Evolutionary conservation across 92 coral and sea anemone genomes (phyloP), one percentile per base, ranked within the genome.

Genomic region (Chrysogorgia sp.): DNA sequence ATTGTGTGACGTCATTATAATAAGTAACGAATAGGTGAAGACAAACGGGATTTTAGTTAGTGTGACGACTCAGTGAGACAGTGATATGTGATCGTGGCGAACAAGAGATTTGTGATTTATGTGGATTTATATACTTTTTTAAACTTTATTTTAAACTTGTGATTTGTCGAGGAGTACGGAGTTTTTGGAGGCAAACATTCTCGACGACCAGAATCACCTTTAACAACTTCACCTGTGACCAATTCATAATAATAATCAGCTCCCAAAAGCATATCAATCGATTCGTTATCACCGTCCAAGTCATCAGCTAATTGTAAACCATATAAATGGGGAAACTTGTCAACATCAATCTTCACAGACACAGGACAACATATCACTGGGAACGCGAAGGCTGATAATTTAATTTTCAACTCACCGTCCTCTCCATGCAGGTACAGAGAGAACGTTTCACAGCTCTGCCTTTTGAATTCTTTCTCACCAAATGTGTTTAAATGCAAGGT

Each of bases 161-260:
- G n/a, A n/a, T n/a, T n/a, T n/a, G n/a, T n/a, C n/a, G n/a, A n/a
- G n/a, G n/a, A n/a, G n/a, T n/a, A n/a, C n/a, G n/a, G n/a, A n/a
- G n/a, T n/a, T n/a, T n/a, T n/a, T n/a, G n/a, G n/a, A n/a, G n/a
- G n/a, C n/a, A n/a, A n/a, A n/a, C n/a, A n/a, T n/a, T n/a, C n/a
- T n/a, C n/a, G n/a, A n/a, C n/a, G 76, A 34, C 76, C 76, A 69
- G 17, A 22, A 23, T 69, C 76, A 5, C 60, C 53, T 14, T 48
- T 45, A 5, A 69, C 22, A 48, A 69, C 12, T 24, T 69, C 76
- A 12, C 76, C 76, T n/a, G 61, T 69, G 40, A 69, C 61, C 20
- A 69, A 15, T 33, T 69, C 56, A 24, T 13, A 69, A 33, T 69
- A 48, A 32, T 69, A 69, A 40, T 69, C 61, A 32, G 57, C 61